Evolutionary conservation across 2,797 vertebrate species (phyloP), one percentile per base, ranked within the genome.

Genomic region (Micromesistius poutassou): DNA sequence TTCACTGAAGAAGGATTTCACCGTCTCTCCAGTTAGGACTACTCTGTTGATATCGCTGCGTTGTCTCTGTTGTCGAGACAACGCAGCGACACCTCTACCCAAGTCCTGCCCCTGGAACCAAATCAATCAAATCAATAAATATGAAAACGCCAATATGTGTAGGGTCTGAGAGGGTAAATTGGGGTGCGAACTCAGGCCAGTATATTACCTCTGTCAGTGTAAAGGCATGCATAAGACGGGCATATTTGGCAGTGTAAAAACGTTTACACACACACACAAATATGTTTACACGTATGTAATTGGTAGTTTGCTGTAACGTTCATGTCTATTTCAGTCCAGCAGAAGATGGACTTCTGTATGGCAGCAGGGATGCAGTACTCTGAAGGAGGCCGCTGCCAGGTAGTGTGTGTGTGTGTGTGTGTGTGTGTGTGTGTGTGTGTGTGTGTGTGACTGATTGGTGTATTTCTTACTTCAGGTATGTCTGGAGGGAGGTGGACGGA

Each of bases 281-380:
- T 22, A 31, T n/a, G 28, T 12, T 30, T 62, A 72, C 30, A 72
- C 30, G 9, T 71, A 28, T 30, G 14, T n/a, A 9, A 30, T 8
- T 71, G 31, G 30, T 73, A 35, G 22, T 73, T 35, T 22, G 36
- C 19, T n/a, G 33, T 36, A 25, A 35, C 22, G 19, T 73, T 30
- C 30, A 3, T 31, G 16, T 68, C 12, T 80, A 19, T 73, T 92
- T 73, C 84, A 98, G 97, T 95, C 80, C 97, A 99, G 83, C 97
- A 98, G 88, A 97, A 96, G 85, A 89, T 92, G 88, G 97, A 99
- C 84, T 98, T 96, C 89, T 96, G 93, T 80, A 96, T 99, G 81
- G 97, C 97, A 80, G 96, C 96, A 72, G 96, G 96, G 84, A 96
- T 99, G 95, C 97, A 99, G 72, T 98, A 96, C 90, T 89, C 94